These are phyloP conservation scores for Tyto alba DNA, from an alignment of 2,113 vertebrate species.

Conservation along the genomic window DNA sequence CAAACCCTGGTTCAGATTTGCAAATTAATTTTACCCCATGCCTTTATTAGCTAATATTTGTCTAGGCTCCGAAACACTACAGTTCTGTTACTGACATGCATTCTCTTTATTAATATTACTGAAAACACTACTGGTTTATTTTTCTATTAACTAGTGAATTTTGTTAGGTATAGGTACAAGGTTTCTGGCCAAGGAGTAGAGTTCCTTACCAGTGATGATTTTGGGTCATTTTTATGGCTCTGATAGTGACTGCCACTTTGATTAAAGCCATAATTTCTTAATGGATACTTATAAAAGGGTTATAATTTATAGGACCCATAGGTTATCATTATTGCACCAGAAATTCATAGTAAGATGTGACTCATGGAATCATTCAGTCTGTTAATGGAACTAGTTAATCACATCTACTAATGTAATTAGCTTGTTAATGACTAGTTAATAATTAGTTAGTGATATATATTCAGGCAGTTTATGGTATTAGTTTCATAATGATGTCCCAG, in stretches of 20 bases:
- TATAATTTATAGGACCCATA: not conserved
- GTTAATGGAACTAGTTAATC: conserved; percentile 10
- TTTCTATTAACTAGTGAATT: not conserved
- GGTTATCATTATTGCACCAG: not conserved
- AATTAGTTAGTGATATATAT: conserved; percentile 10
- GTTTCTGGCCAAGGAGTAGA: not conserved
- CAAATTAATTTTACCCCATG: not conserved
- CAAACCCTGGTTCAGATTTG: not conserved
- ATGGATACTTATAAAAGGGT: not conserved
- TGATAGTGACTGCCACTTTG: not conserved
- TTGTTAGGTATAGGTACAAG: not conserved
- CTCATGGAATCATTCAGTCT: not conserved
- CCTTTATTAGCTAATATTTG: not conserved
- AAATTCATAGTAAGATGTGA: not conserved
- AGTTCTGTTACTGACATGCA: not conserved
- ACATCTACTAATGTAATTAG: conserved; percentile 4
- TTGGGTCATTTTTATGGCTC: not conserved
- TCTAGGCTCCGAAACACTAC: not conserved
- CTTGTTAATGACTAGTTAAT: conserved; percentile 8
- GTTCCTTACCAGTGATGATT: not conserved
- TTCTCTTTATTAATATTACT: not conserved
- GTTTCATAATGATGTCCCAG: not conserved
- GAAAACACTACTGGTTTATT: not conserved
- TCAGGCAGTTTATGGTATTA: not conserved
- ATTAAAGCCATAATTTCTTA: conserved; percentile 1